These are phyloP conservation scores for Cremastinae sp. DNA, from an alignment of 2,888 invertebrate species.

Conservation along the genomic window DNA sequence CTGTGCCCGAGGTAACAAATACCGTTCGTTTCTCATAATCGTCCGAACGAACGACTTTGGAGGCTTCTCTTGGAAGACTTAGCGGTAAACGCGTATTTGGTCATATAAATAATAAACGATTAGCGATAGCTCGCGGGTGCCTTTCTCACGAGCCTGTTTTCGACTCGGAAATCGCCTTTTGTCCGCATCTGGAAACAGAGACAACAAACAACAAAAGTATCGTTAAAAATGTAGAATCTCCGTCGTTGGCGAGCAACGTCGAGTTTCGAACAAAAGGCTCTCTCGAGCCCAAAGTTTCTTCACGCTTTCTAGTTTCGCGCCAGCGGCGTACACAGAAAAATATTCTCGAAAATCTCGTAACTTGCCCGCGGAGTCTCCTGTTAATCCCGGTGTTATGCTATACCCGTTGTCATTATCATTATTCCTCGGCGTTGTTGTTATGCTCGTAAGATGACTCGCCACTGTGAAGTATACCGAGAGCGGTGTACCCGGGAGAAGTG, in stretches of 20 bases:
- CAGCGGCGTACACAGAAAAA: constrained; percentile 5
- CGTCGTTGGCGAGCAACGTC: constrained; percentile 20
- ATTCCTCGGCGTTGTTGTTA: constrained; percentile 13
- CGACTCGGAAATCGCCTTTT: too few species aligned
- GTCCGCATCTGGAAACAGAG: too few species aligned
- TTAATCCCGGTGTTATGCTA: background rate
- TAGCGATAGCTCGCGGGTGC: constrained; percentile 14
- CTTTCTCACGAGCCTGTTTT: background rate
- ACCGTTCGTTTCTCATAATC: constrained; percentile 38
- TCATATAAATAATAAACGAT: constrained; percentile 17
- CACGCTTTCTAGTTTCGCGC: constrained; percentile 43
- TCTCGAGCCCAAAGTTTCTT: constrained; percentile 12
- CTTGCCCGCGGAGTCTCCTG: constrained; percentile 22
- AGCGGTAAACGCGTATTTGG: constrained; percentile 38
- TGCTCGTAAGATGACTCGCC: constrained; percentile 23
- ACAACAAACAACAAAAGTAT: background rate
- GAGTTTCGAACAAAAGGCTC: constrained; percentile 24
- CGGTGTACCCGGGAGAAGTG: constrained; percentile 15
- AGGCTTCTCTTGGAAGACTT: constrained; percentile 16
- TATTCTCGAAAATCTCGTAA: constrained; percentile 40
- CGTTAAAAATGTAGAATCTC: constrained; percentile 1
- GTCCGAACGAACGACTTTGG: constrained; percentile 14
- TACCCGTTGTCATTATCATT: constrained; percentile 2
- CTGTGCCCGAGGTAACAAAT: constrained; percentile 23
- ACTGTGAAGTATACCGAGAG: constrained; percentile 16